Conservation (phyloP, 2,113 vertebrate species). For the Tenrec ecaudatus region DNA sequence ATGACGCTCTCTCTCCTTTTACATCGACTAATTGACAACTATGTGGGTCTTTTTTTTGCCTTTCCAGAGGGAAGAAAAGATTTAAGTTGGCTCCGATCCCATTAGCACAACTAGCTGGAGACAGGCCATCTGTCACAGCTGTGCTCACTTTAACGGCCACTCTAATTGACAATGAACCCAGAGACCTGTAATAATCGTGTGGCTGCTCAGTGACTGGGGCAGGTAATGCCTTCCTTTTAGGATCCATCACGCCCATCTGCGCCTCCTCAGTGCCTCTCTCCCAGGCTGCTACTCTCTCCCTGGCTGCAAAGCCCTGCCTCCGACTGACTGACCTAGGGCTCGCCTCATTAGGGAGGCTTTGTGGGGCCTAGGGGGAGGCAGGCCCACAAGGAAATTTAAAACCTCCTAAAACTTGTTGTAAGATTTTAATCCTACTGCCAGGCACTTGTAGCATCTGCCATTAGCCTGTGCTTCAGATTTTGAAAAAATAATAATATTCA, state of each 20-base stretch:
- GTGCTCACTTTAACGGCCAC: conserved; percentile 92
- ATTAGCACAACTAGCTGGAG: conserved; percentile 92
- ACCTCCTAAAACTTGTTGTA: conserved; percentile 49
- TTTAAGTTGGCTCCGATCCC: conserved; percentile 91
- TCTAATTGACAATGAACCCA: conserved; percentile 96
- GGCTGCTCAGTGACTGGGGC: conserved; percentile 91
- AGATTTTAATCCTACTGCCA: conserved; percentile 72
- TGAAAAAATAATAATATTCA: no score
- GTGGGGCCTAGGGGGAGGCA: conserved; percentile 81
- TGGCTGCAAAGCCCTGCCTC: conserved; percentile 81
- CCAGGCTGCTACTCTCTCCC: conserved; percentile 39
- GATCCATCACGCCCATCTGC: conserved; percentile 94
- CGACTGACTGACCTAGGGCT: neutral
- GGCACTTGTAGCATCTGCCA: conserved; percentile 64
- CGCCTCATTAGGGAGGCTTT: neutral
- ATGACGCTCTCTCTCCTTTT: conserved; percentile 52
- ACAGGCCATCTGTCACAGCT: conserved; percentile 96
- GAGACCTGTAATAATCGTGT: conserved; percentile 93
- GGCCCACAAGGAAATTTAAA: conserved; percentile 67
- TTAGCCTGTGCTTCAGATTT: neutral
- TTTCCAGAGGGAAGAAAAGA: conserved; percentile 85
- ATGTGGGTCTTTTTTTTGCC: conserved; percentile 31
- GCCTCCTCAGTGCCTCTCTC: conserved; percentile 71
- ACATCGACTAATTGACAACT: conserved; percentile 79
- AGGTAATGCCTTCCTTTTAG: conserved; percentile 96